phyloP scores from a whole-genome alignment of 2,888 invertebrate genomes.

The Aphidius colemani region DNA sequence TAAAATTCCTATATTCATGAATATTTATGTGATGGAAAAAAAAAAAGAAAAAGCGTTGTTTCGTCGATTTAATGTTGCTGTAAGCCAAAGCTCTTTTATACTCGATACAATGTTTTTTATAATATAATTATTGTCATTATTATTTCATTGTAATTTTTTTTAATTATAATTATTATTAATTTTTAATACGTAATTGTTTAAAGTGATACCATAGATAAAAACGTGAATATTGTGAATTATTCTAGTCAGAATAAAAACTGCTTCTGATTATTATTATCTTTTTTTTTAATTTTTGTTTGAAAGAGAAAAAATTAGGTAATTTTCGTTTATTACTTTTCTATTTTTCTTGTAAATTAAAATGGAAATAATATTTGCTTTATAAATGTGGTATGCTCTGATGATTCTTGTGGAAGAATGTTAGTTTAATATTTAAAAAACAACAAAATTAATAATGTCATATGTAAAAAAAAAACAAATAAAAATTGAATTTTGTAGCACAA shows the following conservation, averaged over 20 bases:
- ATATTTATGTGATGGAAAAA: not conserved
- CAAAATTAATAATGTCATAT: slow-evolving; percentile 9
- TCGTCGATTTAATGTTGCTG: slow-evolving; percentile 46
- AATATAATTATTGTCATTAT: slow-evolving; percentile 39
- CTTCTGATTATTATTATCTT: slow-evolving; percentile 48
- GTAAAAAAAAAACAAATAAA: slow-evolving; percentile 12
- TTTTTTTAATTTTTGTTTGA: slow-evolving; percentile 10
- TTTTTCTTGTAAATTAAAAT: not conserved
- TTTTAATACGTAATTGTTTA: slow-evolving; percentile 46
- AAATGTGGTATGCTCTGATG: slow-evolving; percentile 27
- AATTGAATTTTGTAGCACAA: slow-evolving; percentile 26
- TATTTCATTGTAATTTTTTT: slow-evolving; percentile 39
- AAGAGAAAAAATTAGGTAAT: not conserved
- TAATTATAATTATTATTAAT: slow-evolving; percentile 43
- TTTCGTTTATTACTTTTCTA: too few species aligned
- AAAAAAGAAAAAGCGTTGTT: slow-evolving; percentile 10
- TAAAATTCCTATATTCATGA: not conserved
- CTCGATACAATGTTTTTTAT: slow-evolving; percentile 26
- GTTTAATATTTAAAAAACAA: slow-evolving; percentile 16
- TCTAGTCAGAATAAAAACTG: slow-evolving; percentile 57
- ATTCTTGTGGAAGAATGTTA: slow-evolving; percentile 16
- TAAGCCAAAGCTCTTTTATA: slow-evolving; percentile 51
- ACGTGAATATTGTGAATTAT: slow-evolving; percentile 55
- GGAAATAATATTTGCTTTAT: slow-evolving; percentile 20
- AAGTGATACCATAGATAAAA: slow-evolving; percentile 50